phyloP scores from a whole-genome alignment of 2,888 invertebrate genomes.

The Melieria crassipennis region DNA sequence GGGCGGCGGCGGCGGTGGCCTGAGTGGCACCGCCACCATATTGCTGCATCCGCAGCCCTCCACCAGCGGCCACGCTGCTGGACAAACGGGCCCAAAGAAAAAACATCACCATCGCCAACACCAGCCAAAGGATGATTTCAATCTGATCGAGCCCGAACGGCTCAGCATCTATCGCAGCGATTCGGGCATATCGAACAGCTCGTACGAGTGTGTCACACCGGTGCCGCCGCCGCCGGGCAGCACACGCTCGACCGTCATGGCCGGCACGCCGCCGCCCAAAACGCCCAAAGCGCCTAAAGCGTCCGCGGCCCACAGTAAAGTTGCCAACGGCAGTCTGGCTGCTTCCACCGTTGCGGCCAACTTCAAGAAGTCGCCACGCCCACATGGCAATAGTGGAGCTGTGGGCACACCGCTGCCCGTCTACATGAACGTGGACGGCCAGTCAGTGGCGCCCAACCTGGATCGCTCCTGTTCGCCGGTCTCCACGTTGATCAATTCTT shows the following conservation, averaged over 20 bases:
- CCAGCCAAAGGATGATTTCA: constrained; percentile 59
- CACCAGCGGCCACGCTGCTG: constrained; percentile 35
- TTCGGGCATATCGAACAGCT: constrained; percentile 67
- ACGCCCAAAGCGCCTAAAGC: constrained; percentile 47
- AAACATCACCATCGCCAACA: constrained; percentile 62
- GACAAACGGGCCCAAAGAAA: constrained; percentile 53
- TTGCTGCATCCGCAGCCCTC: constrained; percentile 52
- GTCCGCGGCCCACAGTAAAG: constrained; percentile 18
- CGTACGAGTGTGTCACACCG: constrained; percentile 69
- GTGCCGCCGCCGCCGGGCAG: constrained; percentile 47
- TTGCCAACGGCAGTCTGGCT: background rate
- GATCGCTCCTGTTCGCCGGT: constrained; percentile 47
- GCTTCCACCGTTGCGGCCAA: constrained; percentile 24
- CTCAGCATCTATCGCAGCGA: constrained; percentile 65
- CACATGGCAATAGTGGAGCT: constrained; percentile 1
- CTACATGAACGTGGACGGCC: constrained; percentile 57
- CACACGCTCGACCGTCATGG: background rate
- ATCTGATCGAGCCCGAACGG: constrained; percentile 63
- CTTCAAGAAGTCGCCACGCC: constrained; percentile 40
- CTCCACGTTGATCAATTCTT: constrained; percentile 54
- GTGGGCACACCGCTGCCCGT: constrained; percentile 46
- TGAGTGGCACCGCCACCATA: constrained; percentile 49
- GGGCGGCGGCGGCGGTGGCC: too few species aligned
- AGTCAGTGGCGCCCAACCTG: constrained; percentile 21
- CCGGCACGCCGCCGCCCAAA: constrained; percentile 40